Evolutionary conservation across 1,140 invertebrate genomes (phyloP).

Genomic region (Hesperophylax magnus): DNA sequence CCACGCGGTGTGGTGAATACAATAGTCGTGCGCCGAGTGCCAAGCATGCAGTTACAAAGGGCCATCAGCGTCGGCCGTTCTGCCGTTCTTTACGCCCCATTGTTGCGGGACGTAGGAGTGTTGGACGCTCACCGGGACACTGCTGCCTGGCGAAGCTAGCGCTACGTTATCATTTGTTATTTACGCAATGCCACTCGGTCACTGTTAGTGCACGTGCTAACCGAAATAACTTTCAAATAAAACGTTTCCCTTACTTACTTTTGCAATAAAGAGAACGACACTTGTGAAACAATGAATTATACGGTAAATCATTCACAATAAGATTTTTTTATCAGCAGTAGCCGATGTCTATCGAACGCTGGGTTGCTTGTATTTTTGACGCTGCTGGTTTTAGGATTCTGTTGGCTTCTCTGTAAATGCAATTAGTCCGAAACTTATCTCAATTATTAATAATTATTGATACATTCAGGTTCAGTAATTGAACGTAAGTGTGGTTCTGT

Average conservation of each 20-base stretch:
- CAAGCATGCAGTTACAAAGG: not conserved
- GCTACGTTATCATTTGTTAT: not conserved
- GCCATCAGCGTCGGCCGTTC: not conserved
- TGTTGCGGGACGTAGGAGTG: not conserved
- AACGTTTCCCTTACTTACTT: not conserved
- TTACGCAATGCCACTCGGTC: conserved; percentile 11
- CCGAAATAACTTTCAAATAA: conserved; percentile 21
- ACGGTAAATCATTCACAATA: not conserved
- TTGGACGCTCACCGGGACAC: too few relatives aligned
- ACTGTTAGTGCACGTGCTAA: not conserved
- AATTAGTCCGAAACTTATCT: too few relatives aligned
- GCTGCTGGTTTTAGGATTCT: too few relatives aligned
- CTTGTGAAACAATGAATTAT: not conserved
- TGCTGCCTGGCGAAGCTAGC: not conserved
- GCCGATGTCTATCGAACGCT: too few relatives aligned
- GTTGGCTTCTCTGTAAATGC: too few relatives aligned
- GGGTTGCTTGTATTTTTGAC: too few relatives aligned
- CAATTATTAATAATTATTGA: too few relatives aligned
- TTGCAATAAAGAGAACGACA: not conserved
- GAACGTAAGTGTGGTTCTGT: too few relatives aligned
- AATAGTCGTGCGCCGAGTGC: not conserved
- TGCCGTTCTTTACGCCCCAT: conserved; percentile 17
- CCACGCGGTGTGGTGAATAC: too few relatives aligned
- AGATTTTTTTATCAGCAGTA: not conserved
- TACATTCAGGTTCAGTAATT: too few relatives aligned